Evolutionary conservation across 2,113 vertebrate species (phyloP).

Genomic region (Perca fluviatilis): DNA sequence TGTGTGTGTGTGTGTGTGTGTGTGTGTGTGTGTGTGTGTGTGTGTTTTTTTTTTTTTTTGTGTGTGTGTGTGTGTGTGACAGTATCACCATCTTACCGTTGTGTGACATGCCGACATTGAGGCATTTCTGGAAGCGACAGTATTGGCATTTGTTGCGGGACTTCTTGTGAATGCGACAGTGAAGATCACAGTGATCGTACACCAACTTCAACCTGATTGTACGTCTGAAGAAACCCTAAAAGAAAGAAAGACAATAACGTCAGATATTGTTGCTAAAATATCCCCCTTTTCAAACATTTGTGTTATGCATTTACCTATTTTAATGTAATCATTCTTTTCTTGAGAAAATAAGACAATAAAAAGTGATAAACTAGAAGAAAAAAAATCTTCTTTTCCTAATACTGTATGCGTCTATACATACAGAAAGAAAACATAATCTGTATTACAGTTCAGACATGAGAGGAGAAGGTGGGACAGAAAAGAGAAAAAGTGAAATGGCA

Average conservation of each 20-base stretch:
- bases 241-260: conserved; percentile 23
- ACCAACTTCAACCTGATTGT: conserved; percentile 97
- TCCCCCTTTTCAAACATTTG: background rate
- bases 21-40: no score
- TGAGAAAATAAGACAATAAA: background rate
- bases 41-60: no score
- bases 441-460: background rate
- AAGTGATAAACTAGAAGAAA: background rate
- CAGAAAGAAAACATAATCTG: background rate
- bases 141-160: conserved; percentile 99
- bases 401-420: background rate
- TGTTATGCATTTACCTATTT: background rate
- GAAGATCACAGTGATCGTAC: conserved; percentile 95
- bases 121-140: conserved; percentile 99
- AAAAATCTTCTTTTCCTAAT: background rate
- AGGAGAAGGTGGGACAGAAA: background rate
- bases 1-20: no score
- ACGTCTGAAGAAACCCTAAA: conserved; percentile 95
- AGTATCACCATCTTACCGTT: conserved; percentile 88
- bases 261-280: background rate
- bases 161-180: conserved; percentile 98
- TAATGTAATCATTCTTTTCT: background rate
- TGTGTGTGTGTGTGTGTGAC: no score
- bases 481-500: background rate
- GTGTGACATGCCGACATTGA: conserved; percentile 98